Conservation (phyloP, 2,888 invertebrate genomes). For the Hyles lineata region DNA sequence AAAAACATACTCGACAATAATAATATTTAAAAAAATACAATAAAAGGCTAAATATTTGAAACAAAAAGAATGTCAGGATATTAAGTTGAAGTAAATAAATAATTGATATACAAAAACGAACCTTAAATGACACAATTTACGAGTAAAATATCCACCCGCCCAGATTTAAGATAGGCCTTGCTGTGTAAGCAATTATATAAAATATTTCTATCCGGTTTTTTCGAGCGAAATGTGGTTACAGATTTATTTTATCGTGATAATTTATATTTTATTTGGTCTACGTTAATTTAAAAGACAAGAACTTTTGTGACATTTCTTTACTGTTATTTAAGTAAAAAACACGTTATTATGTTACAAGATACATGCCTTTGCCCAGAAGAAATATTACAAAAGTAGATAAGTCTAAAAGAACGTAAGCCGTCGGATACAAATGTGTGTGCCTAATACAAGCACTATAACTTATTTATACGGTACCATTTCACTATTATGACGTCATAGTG, state of each 20-base stretch:
- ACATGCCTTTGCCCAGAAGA: background rate
- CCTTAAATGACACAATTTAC: background rate
- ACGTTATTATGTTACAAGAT: background rate
- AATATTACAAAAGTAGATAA: background rate
- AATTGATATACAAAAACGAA: background rate
- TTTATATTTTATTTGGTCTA: background rate
- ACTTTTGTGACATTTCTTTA: background rate
- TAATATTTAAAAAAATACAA: background rate
- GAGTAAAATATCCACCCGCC: background rate
- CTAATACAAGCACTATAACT: conserved; percentile 7
- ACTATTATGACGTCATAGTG: background rate
- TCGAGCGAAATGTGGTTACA: background rate
- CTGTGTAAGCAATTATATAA: background rate
- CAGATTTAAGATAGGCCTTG: conserved; percentile 1
- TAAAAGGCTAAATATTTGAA: background rate
- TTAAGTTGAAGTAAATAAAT: background rate
- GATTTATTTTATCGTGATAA: conserved; percentile 6
- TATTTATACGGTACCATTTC: background rate
- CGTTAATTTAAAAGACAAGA: background rate
- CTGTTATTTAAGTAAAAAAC: background rate
- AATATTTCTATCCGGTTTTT: conserved; percentile 7
- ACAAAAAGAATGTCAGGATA: background rate
- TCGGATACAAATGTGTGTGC: conserved; percentile 28
- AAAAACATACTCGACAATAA: background rate
- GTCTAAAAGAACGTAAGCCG: conserved; percentile 1